phyloP scores from a whole-genome alignment of 2,797 vertebrate species.

The Gobio occitaniae region DNA sequence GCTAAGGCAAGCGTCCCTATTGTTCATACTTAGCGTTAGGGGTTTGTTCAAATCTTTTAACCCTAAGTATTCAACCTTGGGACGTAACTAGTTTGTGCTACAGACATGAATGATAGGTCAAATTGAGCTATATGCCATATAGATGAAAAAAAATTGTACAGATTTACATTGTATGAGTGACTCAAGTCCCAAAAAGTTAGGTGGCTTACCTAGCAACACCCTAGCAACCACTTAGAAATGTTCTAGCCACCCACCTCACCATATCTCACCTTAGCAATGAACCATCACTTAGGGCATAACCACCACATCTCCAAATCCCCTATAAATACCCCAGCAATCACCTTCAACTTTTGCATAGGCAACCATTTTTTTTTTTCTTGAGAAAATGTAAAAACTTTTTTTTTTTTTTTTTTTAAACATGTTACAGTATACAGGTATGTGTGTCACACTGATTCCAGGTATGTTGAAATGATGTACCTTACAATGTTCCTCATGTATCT shows the following conservation, averaged over 20 bases:
- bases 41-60: too few species aligned
- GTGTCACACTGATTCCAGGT: neutral
- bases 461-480: neutral
- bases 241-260: neutral
- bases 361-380: neutral
- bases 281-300: neutral
- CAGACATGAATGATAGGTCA: neutral
- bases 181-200: neutral
- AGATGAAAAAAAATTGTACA: neutral
- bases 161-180: neutral
- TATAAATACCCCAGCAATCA: neutral
- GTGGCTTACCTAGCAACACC: neutral
- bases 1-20: neutral
- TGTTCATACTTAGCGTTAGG: neutral
- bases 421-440: neutral
- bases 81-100: neutral
- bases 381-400: neutral
- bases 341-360: neutral
- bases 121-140: neutral
- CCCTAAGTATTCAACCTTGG: neutral
- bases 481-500: conserved; percentile 11
- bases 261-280: neutral
- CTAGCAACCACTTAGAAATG: neutral
- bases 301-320: neutral
- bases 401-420: neutral